Evolutionary conservation across 2,113 vertebrate genomes (phyloP).

Genomic region (Malaclemys terrapin): DNA sequence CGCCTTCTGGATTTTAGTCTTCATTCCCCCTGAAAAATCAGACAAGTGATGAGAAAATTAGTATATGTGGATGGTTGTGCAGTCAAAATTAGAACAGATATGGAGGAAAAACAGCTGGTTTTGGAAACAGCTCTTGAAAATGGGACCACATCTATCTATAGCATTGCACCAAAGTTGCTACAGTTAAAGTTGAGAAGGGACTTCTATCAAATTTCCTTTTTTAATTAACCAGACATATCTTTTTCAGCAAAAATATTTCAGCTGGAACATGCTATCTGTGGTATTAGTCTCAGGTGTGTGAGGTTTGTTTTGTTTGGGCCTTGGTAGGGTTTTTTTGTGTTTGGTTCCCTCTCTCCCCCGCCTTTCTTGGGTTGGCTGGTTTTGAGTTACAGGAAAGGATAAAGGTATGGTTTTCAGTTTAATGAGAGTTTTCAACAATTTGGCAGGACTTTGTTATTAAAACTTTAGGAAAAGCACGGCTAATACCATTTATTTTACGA

Average conservation of each 20-base stretch:
- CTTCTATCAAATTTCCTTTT: background rate
- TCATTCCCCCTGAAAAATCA: slow-evolving; percentile 34
- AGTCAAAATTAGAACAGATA: slow-evolving; percentile 17
- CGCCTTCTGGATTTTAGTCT: slow-evolving; percentile 56
- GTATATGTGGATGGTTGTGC: slow-evolving; percentile 38
- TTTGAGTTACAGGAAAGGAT: background rate
- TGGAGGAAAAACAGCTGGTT: background rate
- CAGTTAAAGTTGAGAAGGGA: background rate
- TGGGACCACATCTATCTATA: background rate
- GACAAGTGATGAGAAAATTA: slow-evolving; percentile 34
- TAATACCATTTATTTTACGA: background rate
- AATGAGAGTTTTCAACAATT: fast-evolving
- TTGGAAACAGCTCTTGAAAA: background rate
- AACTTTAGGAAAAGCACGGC: background rate
- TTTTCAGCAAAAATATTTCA: background rate
- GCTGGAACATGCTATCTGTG: background rate
- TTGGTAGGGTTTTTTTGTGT: background rate
- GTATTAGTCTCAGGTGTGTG: background rate
- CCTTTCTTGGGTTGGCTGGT: background rate
- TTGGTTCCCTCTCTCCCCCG: no score
- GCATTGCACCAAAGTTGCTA: background rate
- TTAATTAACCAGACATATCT: background rate
- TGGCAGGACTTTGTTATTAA: background rate
- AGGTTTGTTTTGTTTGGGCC: background rate
- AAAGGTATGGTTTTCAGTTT: fast-evolving